Evolutionary conservation across 2,797 vertebrate genomes (phyloP).

Genomic region (Brachyalestes nurse): DNA sequence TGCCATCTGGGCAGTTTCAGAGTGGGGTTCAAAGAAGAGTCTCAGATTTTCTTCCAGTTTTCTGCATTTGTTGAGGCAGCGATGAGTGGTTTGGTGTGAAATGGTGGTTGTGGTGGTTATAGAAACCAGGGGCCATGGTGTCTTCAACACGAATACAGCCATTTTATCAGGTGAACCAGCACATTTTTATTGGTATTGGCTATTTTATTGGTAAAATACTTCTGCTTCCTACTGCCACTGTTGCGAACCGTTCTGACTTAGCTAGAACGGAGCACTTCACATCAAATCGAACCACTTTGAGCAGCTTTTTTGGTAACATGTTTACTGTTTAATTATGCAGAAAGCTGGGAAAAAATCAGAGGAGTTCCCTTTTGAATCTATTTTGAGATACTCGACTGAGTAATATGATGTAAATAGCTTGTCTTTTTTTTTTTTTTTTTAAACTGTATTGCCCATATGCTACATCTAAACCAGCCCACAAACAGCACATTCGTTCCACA

Average conservation of each 20-base stretch:
- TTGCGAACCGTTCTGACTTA: neutral
- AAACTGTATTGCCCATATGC: conserved; percentile 33
- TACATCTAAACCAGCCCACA: conserved; percentile 45
- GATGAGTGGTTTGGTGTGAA: neutral
- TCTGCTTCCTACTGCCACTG: neutral
- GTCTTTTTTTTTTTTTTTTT: conserved; percentile 32
- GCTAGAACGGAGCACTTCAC: neutral
- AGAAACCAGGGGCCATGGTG: no score
- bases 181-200: no score
- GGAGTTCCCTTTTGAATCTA: neutral
- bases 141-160: no score
- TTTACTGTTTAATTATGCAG: neutral
- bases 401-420: conserved; percentile 42
- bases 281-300: neutral
- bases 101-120: no score
- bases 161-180: no score
- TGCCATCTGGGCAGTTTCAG: neutral
- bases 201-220: neutral
- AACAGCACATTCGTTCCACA: conserved; percentile 28
- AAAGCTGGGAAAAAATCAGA: neutral
- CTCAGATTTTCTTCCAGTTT: neutral
- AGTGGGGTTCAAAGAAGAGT: neutral
- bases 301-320: neutral
- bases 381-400: conserved; percentile 14
- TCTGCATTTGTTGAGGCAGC: neutral